Percentiles rank a stretch among this genome's conserved stretches.
phyloP scores from a whole-genome alignment of 53 echinoderm and acorn worm species.

The Actinopyga echinites region DNA sequence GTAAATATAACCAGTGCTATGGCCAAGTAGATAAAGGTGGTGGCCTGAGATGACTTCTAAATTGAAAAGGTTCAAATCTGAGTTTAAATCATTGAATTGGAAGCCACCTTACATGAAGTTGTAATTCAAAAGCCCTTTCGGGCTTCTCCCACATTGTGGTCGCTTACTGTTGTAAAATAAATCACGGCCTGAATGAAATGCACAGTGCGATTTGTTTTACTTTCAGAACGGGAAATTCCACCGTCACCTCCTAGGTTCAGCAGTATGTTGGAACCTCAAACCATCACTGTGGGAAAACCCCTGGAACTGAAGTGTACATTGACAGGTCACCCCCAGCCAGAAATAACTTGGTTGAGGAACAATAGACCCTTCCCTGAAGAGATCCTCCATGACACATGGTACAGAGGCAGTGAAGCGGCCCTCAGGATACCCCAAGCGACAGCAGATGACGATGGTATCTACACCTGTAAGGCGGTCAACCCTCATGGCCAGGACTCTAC shows the following conservation, averaged over 20 bases:
- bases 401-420: slow-evolving; percentile 60
- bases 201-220: background rate
- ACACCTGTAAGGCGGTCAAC: slow-evolving; percentile 69
- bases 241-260: slow-evolving; percentile 26
- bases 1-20: too few species aligned
- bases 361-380: slow-evolving; percentile 55
- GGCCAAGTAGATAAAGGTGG: too few species aligned
- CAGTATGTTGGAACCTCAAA: slow-evolving; percentile 30
- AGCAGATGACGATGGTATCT: slow-evolving; percentile 67
- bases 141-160: too few species aligned
- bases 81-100: too few species aligned
- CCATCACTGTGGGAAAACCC: slow-evolving; percentile 39
- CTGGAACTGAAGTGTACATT: slow-evolving; percentile 55
- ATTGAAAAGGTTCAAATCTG: too few species aligned
- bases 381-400: slow-evolving; percentile 56
- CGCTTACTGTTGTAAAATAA: too few species aligned
- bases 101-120: too few species aligned
- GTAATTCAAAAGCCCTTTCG: too few species aligned
- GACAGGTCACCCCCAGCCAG: slow-evolving; percentile 49
- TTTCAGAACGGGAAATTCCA: slow-evolving; percentile 20
- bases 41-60: too few species aligned
- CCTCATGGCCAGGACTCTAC: slow-evolving; percentile 65
- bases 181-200: too few species aligned
- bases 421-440: slow-evolving; percentile 42
- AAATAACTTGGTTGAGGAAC: slow-evolving; percentile 70